Conservation (phyloP, 2,797 vertebrate species). For the Oreonectes daqikongensis region DNA sequence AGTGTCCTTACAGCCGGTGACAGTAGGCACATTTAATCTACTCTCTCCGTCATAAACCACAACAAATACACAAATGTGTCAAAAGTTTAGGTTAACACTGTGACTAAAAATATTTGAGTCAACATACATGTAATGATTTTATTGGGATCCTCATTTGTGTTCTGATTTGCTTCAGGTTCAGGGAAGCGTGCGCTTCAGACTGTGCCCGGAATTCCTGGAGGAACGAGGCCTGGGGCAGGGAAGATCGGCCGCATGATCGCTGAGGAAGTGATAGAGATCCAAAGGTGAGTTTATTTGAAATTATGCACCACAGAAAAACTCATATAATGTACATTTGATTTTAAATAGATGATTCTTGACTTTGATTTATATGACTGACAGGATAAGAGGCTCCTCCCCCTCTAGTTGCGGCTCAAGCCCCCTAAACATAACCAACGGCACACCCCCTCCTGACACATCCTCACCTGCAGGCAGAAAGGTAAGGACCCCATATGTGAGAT, state of each 20-base stretch:
- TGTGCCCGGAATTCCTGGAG: conserved; percentile 94
- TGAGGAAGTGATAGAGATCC: conserved; percentile 98
- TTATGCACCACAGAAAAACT: background rate
- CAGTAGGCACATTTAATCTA: conserved; percentile 46
- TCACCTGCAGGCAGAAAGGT: conserved; percentile 95
- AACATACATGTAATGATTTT: too few relatives aligned
- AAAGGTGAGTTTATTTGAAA: conserved; percentile 80
- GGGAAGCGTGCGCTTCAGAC: conserved; percentile 87
- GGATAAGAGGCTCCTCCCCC: conserved; percentile 94
- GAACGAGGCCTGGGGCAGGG: conserved; percentile 92
- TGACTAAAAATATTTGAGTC: too few relatives aligned
- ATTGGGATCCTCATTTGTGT: background rate
- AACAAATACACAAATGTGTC: background rate
- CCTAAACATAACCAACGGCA: conserved; percentile 90
- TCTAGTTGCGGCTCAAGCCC: conserved; percentile 97
- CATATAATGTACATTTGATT: background rate
- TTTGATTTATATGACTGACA: conserved; percentile 57
- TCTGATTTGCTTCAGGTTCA: conserved; percentile 72
- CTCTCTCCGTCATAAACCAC: background rate
- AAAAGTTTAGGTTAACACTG: background rate
- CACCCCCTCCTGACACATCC: conserved; percentile 91
- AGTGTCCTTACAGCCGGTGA: conserved; percentile 89
- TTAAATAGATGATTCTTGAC: background rate
- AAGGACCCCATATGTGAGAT: conserved; percentile 21
- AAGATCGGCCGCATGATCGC: conserved; percentile 99